phyloP scores from a whole-genome alignment of 2,797 vertebrate species.

The Caiman crocodilus region DNA sequence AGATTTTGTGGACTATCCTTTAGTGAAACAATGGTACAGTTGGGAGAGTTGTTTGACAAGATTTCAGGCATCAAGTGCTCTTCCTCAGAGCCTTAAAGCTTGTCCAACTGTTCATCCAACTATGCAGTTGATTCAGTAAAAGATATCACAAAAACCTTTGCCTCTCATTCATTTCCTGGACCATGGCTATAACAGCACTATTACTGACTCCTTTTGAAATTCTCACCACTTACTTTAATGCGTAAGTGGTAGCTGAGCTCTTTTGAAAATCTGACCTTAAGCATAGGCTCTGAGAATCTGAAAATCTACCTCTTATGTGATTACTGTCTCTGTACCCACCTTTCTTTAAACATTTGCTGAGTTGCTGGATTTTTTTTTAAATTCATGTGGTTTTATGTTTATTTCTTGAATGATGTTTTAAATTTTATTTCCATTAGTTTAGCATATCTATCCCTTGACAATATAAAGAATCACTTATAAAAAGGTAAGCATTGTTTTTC shows the following conservation, averaged over 20 bases:
- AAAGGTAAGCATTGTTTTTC: conserved; percentile 65
- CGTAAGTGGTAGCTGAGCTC: conserved; percentile 52
- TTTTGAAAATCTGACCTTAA: conserved; percentile 45
- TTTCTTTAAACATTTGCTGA: conserved; percentile 31
- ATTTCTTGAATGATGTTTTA: conserved; percentile 3
- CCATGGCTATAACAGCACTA: no score
- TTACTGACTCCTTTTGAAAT: conserved; percentile 8
- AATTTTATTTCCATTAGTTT: conserved; percentile 32
- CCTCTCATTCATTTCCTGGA: no score
- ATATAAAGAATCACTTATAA: conserved; percentile 53
- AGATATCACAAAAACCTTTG: no score
- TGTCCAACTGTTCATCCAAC: no score
- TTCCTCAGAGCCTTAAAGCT: no score
- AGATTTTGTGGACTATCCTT: no score
- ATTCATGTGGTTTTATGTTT: background rate
- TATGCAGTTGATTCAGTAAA: no score
- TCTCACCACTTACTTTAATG: conserved; percentile 39
- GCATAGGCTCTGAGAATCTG: conserved; percentile 8
- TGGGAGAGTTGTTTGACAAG: no score
- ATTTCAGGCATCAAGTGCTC: no score
- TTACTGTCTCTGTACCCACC: background rate
- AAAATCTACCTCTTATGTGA: conserved; percentile 4
- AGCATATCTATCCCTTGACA: background rate
- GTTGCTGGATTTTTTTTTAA: background rate
- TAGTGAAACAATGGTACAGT: no score